Percentiles rank a stretch among this genome's conserved stretches.
Evolutionary conservation across 2,797 vertebrate genomes (phyloP).

Genomic region (Neopelma chrysocephalum): DNA sequence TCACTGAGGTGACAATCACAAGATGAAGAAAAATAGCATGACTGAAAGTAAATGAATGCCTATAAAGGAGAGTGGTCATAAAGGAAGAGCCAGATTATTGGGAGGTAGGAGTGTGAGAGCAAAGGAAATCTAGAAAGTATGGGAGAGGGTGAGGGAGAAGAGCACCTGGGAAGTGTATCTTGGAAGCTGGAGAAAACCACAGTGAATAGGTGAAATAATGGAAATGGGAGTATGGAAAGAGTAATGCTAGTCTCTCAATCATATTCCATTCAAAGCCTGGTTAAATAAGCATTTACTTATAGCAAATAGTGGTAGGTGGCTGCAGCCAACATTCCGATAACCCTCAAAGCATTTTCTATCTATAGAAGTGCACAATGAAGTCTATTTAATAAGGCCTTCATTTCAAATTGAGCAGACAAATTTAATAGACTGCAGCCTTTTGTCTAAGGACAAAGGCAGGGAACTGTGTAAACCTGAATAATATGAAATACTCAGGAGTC

Average conservation of each 20-base stretch:
- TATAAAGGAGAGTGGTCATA: fast-evolving
- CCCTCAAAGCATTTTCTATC: not conserved
- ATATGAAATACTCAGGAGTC: slow-evolving; percentile 33
- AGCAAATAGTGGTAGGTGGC: not conserved
- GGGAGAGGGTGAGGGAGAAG: not conserved
- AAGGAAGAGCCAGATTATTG: not conserved
- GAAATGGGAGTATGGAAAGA: not conserved
- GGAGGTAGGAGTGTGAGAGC: not conserved
- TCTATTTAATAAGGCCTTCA: slow-evolving; percentile 20
- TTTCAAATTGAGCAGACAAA: slow-evolving; percentile 54
- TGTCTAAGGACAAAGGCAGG: slow-evolving; percentile 34
- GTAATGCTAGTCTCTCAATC: not conserved
- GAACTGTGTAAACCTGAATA: not conserved
- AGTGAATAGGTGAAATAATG: not conserved
- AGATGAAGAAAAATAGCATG: not conserved
- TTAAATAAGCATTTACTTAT: slow-evolving; percentile 28
- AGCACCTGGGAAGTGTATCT: not conserved
- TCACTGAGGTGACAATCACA: not conserved
- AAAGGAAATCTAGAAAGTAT: not conserved
- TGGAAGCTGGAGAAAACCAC: not conserved
- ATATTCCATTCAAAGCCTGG: not conserved
- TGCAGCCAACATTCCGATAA: not conserved
- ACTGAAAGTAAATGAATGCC: not conserved
- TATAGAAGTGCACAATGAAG: not conserved
- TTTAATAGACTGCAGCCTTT: slow-evolving; percentile 48